A percentile compares a stretch with the other conserved stretches of the same genome.
Evolutionary conservation across 2,888 invertebrate genomes (phyloP).

Genomic region (Diabrotica balteata): DNA sequence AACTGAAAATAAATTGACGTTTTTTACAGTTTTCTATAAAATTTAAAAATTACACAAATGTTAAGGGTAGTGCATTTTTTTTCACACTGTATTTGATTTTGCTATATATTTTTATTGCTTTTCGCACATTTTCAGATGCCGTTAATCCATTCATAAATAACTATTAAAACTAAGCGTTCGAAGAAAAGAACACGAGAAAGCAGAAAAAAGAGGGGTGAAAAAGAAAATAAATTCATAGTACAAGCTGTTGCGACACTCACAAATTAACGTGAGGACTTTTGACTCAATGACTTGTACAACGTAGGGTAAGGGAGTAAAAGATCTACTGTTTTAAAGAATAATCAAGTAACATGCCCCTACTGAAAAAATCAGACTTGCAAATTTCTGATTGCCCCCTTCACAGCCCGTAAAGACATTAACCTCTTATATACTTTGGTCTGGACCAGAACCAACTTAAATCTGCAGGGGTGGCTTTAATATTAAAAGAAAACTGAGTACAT

Average conservation of each 20-base stretch:
- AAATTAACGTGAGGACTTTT: slow-evolving; percentile 59
- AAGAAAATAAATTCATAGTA: slow-evolving; percentile 52
- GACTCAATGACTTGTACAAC: slow-evolving; percentile 58
- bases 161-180: slow-evolving; percentile 33
- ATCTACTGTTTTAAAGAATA: slow-evolving; percentile 61
- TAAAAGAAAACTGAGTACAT: too few relatives aligned
- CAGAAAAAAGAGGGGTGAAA: slow-evolving; percentile 31
- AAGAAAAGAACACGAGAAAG: slow-evolving; percentile 10
- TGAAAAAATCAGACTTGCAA: slow-evolving; percentile 62
- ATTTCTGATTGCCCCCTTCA: slow-evolving; percentile 60
- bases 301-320: slow-evolving; percentile 49
- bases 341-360: slow-evolving; percentile 56
- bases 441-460: slow-evolving; percentile 26
- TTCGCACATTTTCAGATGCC: background rate
- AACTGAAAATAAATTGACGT: too few relatives aligned
- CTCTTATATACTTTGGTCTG: slow-evolving; percentile 55
- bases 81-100: too few relatives aligned
- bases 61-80: too few relatives aligned
- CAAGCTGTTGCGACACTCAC: slow-evolving; percentile 57
- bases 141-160: slow-evolving; percentile 27
- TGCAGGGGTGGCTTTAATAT: slow-evolving; percentile 14
- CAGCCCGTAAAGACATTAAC: slow-evolving; percentile 62
- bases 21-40: too few relatives aligned
- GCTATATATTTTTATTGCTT: too few relatives aligned
- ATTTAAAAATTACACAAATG: too few relatives aligned